Evolutionary conservation across 2,888 invertebrate species (phyloP), one percentile per base, ranked within the genome.

Genomic region (Polietes domitor): DNA sequence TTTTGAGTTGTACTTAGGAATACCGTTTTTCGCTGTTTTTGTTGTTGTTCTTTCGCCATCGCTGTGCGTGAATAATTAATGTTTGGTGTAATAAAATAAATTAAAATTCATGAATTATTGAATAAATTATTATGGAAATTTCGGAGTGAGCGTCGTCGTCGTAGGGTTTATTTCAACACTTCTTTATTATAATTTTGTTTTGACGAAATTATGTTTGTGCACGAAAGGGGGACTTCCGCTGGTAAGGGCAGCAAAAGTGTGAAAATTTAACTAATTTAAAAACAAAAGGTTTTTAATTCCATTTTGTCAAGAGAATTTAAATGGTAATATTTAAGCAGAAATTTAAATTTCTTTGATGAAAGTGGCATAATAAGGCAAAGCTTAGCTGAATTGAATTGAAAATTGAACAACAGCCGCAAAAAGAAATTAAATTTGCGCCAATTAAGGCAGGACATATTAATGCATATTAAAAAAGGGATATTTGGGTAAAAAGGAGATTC

Each of bases 91-190:
- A 74, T 53, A 80, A 80, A 77, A 80, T 74, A 73, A 74, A 80
- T 77, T 80, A 55, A 55, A 47, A 72, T 68, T 80, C 72, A 83
- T 83, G 80, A 83, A 75, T 83, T 80, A 80, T 83, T 79, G 50
- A 83, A 68, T 68, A 68, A 68, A 68, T 68, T 68, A 68, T 68
- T 68, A 43, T 68, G 41, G 15, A 43, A 65, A 68, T 21, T 0
- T 41, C 15, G 17, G n/a, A 28, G 0, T 32, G 61, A 28, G n/a
- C 2, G n/a, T 6, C n/a, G 28, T 32, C 15, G n/a, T 5, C 6
- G 28, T n/a, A n/a, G n/a, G 26, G 26, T 24, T 21, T 10, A 21
- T 21, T 21, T 53, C 53, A 53, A 53, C 53, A 53, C 53, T 53
- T 53, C 53, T 53, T 53, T 53, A 21, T 19, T 53, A 53, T 21